Evolutionary conservation across 2,113 vertebrate genomes (phyloP), one percentile per base, ranked within the genome.

Genomic region (Paedocypris sp.): DNA sequence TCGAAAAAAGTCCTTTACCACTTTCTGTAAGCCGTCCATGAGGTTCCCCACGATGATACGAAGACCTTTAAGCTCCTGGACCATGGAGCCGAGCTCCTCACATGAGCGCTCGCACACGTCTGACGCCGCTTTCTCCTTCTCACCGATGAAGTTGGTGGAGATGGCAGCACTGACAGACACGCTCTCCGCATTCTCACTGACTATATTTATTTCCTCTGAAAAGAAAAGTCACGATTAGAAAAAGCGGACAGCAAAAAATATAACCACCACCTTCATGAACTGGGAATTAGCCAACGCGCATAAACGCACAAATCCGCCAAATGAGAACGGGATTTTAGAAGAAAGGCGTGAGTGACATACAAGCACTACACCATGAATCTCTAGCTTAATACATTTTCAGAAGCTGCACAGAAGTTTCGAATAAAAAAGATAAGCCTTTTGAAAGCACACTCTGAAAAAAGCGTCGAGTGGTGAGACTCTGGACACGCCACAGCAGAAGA

Each of bases 101-200:
- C 95, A 99, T 41, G 95, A 97, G 8, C 84, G 92, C 35, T 94
- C 90, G 1, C 95, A 99, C 78, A 92, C 90, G 4, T 91, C 90
- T 0, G 77, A 60, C 4, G 46, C 1, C 53, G 79, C 79, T 8
- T 82, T 83, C 0, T 80, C 50, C 15, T 91, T 85, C 54, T 83
- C 86, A 0, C 85, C 91, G 41, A 87, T 84, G 0, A 88, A 78
- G 60, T 90, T 92, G 0, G 82, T 83, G 1, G 85, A 80, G 69
- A 89, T 80, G 12, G 84, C 82, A 0, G 91, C 88, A 53, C 83
- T 85, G 49, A 94, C 82, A 32, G 84, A 90, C 66, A 92, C 75
- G 1, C 90, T 86, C 73, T 94, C 90, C 0, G 86, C 80, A 47
- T 82, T 87, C 74, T 94, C 92, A 0, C 78, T 89, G 64, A 94